A percentile compares a stretch with the other conserved stretches of the same genome.
These are phyloP conservation scores for Aldrovandia affinis DNA, from an alignment of 2,797 vertebrate species.

Conservation along the genomic window DNA sequence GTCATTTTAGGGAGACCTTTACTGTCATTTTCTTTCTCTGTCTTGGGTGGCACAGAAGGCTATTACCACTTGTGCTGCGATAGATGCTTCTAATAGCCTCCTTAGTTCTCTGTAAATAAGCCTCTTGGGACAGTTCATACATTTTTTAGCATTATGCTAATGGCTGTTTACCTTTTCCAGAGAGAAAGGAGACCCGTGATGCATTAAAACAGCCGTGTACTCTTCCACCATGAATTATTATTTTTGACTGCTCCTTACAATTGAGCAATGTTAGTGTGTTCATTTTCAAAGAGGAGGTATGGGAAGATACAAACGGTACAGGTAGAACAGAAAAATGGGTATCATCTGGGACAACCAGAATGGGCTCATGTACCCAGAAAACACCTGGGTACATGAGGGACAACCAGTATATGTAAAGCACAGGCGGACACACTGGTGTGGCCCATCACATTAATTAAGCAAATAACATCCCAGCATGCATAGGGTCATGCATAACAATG, in stretches of 20 bases:
- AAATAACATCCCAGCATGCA: too few relatives aligned
- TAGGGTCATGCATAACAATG: too few relatives aligned
- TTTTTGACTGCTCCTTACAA: background rate
- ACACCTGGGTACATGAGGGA: too few relatives aligned
- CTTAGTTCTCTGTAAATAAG: slow-evolving; percentile 60
- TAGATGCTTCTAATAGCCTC: slow-evolving; percentile 52
- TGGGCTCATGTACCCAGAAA: too few relatives aligned
- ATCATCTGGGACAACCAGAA: too few relatives aligned
- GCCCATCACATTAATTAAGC: too few relatives aligned
- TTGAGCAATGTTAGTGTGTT: background rate
- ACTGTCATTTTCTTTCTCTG: slow-evolving; percentile 29
- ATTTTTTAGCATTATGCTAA: slow-evolving; percentile 72
- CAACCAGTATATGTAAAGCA: too few relatives aligned
- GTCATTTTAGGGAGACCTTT: slow-evolving; percentile 15
- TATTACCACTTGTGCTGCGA: slow-evolving; percentile 36
- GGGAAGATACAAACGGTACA: background rate
- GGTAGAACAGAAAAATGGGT: too few relatives aligned
- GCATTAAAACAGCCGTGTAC: slow-evolving; percentile 73
- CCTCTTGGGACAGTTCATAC: slow-evolving; percentile 66
- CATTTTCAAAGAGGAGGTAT: slow-evolving; percentile 7
- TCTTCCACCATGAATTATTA: slow-evolving; percentile 9
- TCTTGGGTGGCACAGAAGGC: slow-evolving; percentile 24
- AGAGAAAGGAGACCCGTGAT: slow-evolving; percentile 66
- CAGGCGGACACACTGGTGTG: too few relatives aligned
- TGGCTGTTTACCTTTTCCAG: slow-evolving; percentile 72